Base-by-base conservation (phyloP, 2,888 invertebrate genomes). In the Tenthredo livida region DNA sequence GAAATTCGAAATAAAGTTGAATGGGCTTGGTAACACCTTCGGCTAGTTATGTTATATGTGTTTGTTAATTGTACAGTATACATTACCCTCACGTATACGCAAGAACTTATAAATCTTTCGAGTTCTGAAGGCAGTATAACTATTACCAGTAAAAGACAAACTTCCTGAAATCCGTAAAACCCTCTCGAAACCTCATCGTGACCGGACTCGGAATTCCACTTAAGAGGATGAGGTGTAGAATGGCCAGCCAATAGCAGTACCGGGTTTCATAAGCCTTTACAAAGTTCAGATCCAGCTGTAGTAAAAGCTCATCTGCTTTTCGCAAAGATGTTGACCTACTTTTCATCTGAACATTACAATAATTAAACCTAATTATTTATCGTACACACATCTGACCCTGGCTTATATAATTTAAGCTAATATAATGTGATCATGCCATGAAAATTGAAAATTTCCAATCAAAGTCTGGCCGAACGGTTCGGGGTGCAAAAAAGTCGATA, bases 181-280 rank as follows among this genome's bases (percentile, higher is more conserved):
- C 80, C 47, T 83, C 67, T 65, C 40, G 83, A 83, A 83, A 83
- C 67, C 67, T 83, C 70, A 67, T 83, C 83, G 83, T 83, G 83
- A 70, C 83, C 70, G 67, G 83, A 83, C 83, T 83, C 47, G 83
- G 67, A 83, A 83, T 83, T 67, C 65, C 70, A 83, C 83, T 83
- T 70, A 70, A 65, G 83, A 67, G 80, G 61, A 80, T 61, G 80
- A 61, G 80, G 80, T 80, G 80, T 80, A 40, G 80, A 80, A 61
- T 77, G 77, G 33, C 54, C 4, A 40, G 50, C 77, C 77, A 54
- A 77, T 77, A 54, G 77, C 3, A 54, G 29, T 77, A 77, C 37
- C 29, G 29, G 77, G 54, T 77, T 50, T 33, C 29, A 33, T 77
- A 80, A 80, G 61, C 80, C 80, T 61, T 80, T 58, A 80, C 80